phyloP scores from a whole-genome alignment of 2,113 vertebrate species.

The Halichoerus grypus region DNA sequence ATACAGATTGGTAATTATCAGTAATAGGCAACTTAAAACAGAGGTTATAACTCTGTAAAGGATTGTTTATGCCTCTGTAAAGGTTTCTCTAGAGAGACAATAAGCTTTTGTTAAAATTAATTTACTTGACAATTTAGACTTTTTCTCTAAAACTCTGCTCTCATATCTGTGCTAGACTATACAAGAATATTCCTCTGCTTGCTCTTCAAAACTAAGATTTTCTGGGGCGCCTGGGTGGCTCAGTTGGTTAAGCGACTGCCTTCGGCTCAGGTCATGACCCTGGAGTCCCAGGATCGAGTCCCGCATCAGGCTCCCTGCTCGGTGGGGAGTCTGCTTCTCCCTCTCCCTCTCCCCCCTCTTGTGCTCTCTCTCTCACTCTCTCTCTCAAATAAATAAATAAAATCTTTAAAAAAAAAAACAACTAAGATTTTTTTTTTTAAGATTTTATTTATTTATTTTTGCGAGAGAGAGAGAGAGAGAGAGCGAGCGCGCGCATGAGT shows the following conservation, averaged over 20 bases:
- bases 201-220: constrained; percentile 14
- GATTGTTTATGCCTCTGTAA: background rate
- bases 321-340: too few relatives aligned
- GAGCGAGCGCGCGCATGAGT: fast-evolving
- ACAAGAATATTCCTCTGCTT: constrained; percentile 11
- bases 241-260: too few relatives aligned
- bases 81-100: background rate
- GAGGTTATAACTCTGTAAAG: background rate
- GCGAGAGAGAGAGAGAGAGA: too few relatives aligned
- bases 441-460: too few relatives aligned
- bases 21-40: background rate
- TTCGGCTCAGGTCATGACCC: too few relatives aligned
- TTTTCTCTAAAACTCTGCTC: constrained; percentile 8
- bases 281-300: too few relatives aligned
- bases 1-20: constrained; percentile 2
- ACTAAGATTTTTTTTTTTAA: background rate
- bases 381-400: too few relatives aligned
- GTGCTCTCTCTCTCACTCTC: too few relatives aligned
- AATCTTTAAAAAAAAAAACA: background rate
- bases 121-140: background rate
- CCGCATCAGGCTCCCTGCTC: too few relatives aligned
- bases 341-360: too few relatives aligned
- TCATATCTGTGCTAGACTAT: background rate
- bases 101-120: constrained; percentile 23
- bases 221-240: background rate